These are phyloP conservation scores for Macrochelys suwanniensis DNA, from an alignment of 2,797 vertebrate genomes.

Conservation along the genomic window DNA sequence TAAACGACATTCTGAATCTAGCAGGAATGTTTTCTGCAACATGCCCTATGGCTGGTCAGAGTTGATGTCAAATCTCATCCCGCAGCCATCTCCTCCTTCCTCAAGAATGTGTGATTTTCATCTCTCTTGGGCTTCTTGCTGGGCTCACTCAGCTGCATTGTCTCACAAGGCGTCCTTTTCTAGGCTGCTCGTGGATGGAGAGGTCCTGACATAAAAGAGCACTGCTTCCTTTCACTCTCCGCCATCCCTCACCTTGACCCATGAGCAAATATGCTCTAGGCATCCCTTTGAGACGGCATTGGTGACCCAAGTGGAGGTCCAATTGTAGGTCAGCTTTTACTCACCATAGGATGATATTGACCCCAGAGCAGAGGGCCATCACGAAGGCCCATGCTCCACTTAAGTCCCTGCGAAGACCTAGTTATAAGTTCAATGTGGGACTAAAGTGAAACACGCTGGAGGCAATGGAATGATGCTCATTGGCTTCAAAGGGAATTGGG, in stretches of 20 bases:
- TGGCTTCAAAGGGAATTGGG: background rate
- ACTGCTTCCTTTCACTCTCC: background rate
- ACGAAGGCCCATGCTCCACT: background rate
- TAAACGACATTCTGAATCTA: no score
- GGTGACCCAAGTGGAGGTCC: no score
- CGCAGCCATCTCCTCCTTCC: no score
- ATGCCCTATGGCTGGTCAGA: no score
- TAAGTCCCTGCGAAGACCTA: rapidly evolving
- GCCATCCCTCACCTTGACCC: background rate
- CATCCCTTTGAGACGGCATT: no score
- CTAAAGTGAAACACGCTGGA: background rate
- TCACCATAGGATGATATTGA: background rate
- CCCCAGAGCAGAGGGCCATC: background rate
- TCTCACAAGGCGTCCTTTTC: background rate
- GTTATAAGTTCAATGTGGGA: background rate
- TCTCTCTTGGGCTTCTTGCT: background rate
- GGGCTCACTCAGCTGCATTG: background rate
- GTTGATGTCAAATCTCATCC: no score
- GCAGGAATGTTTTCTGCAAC: no score
- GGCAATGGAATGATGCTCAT: background rate
- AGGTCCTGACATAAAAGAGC: background rate
- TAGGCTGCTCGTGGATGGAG: no score
- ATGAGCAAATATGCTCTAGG: background rate
- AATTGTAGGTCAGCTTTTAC: rapidly evolving
- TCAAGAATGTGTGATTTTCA: background rate